Conservation (phyloP, 2,888 invertebrate genomes). For the Ophion costatus region DNA sequence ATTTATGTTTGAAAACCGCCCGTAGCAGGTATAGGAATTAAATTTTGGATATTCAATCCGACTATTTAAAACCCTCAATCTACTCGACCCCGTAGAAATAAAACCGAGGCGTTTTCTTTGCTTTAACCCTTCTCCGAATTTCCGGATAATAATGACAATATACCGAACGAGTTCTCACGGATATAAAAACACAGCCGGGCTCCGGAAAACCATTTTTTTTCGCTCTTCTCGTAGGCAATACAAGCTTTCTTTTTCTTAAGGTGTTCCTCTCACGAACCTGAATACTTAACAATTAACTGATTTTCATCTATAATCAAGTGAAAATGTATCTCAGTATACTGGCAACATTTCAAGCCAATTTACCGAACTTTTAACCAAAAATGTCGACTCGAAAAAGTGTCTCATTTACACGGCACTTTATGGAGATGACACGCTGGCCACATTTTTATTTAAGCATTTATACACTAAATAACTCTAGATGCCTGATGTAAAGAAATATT, state of each 20-base stretch:
- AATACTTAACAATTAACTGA: too few species aligned
- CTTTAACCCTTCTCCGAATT: constrained; percentile 48
- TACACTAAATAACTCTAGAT: too few species aligned
- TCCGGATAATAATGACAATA: constrained; percentile 47
- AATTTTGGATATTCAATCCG: constrained; percentile 35
- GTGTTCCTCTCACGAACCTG: too few species aligned
- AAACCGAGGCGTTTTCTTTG: constrained; percentile 11
- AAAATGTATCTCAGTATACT: too few species aligned
- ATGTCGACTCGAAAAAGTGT: too few species aligned
- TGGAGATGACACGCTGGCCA: too few species aligned
- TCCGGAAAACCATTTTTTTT: constrained; percentile 1
- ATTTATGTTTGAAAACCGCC: constrained; percentile 20
- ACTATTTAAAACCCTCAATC: constrained; percentile 33
- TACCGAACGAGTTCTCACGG: constrained; percentile 44
- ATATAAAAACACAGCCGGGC: constrained; percentile 18
- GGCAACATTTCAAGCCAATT: too few species aligned
- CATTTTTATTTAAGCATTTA: too few species aligned
- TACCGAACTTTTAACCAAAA: too few species aligned
- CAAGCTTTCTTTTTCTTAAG: neutral
- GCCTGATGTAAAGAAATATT: too few species aligned
- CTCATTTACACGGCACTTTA: too few species aligned
- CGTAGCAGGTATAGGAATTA: constrained; percentile 15
- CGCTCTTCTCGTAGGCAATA: neutral
- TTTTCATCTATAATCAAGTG: too few species aligned
- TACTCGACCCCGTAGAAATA: neutral